Evolutionary conservation across 2,888 invertebrate species (phyloP).

Genomic region (Campaea margaritaria): DNA sequence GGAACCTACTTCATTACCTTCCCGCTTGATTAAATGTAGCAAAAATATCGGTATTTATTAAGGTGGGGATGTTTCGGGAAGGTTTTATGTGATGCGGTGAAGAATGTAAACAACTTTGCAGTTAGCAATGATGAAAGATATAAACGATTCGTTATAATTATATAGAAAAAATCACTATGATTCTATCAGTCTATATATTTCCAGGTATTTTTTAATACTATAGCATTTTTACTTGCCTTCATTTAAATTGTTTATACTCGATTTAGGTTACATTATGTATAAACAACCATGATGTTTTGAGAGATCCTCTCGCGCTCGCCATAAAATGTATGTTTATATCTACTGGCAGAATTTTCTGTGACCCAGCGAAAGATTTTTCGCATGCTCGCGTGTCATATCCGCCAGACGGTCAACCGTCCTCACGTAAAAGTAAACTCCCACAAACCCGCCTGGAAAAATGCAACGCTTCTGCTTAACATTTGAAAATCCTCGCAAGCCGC

Average conservation of each 20-base stretch:
- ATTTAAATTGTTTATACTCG: too few relatives aligned
- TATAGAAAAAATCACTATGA: too few relatives aligned
- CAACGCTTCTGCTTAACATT: constrained; percentile 29
- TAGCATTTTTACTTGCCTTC: too few relatives aligned
- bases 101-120: constrained; percentile 3
- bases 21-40: constrained; percentile 34
- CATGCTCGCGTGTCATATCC: background rate
- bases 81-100: constrained; percentile 11
- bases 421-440: constrained; percentile 7
- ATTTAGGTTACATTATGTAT: too few relatives aligned
- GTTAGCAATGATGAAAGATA: background rate
- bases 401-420: background rate
- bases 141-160: background rate
- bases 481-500: constrained; percentile 27
- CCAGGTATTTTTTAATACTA: too few relatives aligned
- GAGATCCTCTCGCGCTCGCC: too few relatives aligned
- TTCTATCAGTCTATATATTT: too few relatives aligned
- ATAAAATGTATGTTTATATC: too few relatives aligned
- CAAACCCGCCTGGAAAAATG: constrained; percentile 17
- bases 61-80: constrained; percentile 19
- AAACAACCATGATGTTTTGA: too few relatives aligned
- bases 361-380: background rate
- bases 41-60: constrained; percentile 26
- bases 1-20: constrained; percentile 35
- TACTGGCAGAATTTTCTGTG: too few relatives aligned